phyloP scores from a whole-genome alignment of 2,113 vertebrate genomes.

The Aegithalos caudatus region DNA sequence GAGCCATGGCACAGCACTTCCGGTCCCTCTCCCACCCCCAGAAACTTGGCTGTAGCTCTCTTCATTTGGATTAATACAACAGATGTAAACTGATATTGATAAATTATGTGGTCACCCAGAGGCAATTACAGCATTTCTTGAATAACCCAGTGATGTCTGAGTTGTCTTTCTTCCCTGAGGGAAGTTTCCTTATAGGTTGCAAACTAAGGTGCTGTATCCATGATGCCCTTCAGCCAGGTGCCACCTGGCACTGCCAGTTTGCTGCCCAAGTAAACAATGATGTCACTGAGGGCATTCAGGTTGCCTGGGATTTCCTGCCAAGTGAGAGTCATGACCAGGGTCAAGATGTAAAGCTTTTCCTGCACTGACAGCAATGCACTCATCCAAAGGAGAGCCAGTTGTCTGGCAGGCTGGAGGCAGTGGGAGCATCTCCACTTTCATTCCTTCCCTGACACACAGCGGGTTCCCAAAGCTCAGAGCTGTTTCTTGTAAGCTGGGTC shows the following conservation, averaged over 20 bases:
- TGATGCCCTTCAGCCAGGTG: not conserved
- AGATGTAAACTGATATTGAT: not conserved
- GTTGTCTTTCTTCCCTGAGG: not conserved
- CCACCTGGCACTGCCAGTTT: not conserved
- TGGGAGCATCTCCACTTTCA: fast-evolving
- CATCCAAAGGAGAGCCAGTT: not conserved
- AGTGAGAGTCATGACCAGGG: not conserved
- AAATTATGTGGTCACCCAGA: not conserved
- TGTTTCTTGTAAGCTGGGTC: not conserved
- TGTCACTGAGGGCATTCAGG: not conserved
- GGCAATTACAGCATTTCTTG: not conserved
- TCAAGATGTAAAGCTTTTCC: not conserved
- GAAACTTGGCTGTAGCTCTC: not conserved
- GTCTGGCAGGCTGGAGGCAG: not conserved
- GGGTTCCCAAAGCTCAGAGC: not conserved
- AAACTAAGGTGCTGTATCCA: fast-evolving
- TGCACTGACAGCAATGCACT: not conserved
- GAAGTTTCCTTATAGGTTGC: not conserved
- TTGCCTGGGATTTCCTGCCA: not conserved
- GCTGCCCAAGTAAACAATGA: not conserved
- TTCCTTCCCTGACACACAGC: not conserved
- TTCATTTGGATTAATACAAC: not conserved
- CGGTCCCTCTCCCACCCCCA: not conserved
- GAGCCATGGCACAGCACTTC: not conserved
- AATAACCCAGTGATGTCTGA: fast-evolving